Percentiles rank a stretch among this genome's conserved stretches.
Evolutionary conservation across 2,888 invertebrate genomes (phyloP).

Genomic region (Acrobasis consociella): DNA sequence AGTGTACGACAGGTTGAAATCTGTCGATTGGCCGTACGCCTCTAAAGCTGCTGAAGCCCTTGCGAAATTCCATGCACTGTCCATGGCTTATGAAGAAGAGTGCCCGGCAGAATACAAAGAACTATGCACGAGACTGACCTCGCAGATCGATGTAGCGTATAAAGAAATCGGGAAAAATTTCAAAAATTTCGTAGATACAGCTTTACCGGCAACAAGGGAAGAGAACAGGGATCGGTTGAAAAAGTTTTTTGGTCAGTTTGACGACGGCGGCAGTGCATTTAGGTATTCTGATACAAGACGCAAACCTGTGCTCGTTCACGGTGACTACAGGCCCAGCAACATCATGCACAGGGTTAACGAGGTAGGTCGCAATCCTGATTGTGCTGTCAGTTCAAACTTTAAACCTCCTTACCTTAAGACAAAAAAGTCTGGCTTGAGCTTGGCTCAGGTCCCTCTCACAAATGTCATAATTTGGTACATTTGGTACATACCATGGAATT

Average conservation of each 20-base stretch:
- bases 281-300: not conserved
- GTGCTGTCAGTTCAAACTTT: no score
- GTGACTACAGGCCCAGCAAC: slow-evolving; percentile 7
- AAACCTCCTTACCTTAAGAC: no score
- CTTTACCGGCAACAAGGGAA: slow-evolving; percentile 29
- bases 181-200: not conserved
- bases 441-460: no score
- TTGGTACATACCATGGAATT: no score
- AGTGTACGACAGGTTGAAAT: slow-evolving; percentile 42
- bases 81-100: slow-evolving; percentile 46
- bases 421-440: no score
- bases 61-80: slow-evolving; percentile 54
- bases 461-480: no score
- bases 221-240: slow-evolving; percentile 41
- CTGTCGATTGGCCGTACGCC: slow-evolving; percentile 47
- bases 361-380: not conserved
- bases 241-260: slow-evolving; percentile 31
- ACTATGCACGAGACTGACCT: not conserved
- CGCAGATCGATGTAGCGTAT: slow-evolving; percentile 36
- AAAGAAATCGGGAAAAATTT: not conserved
- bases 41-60: slow-evolving; percentile 40
- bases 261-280: not conserved
- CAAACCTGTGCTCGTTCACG: not conserved
- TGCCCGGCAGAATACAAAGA: slow-evolving; percentile 42
- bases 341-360: slow-evolving; percentile 2